Evolutionary conservation across 2,888 invertebrate genomes (phyloP).

Genomic region (Tuta absoluta): DNA sequence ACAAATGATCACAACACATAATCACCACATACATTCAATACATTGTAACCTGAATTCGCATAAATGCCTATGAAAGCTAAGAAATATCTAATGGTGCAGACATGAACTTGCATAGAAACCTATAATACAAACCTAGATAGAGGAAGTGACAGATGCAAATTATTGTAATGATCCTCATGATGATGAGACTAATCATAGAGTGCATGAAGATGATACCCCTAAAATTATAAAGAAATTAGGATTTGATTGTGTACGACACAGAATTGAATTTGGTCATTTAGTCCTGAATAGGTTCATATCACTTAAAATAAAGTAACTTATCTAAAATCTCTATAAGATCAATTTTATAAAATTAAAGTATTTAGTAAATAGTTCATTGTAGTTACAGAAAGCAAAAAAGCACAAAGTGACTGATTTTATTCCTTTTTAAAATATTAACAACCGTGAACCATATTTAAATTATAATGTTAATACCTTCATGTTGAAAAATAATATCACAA

Average conservation of each 20-base stretch:
- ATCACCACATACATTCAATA: slow-evolving; percentile 4
- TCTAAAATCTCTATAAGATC: no score
- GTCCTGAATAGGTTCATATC: no score
- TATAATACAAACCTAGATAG: slow-evolving; percentile 22
- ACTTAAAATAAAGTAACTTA: no score
- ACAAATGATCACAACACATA: neutral
- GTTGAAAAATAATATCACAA: no score
- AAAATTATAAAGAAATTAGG: neutral
- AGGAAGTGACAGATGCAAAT: slow-evolving; percentile 19
- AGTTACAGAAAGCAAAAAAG: no score
- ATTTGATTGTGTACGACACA: neutral
- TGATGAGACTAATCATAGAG: slow-evolving; percentile 5
- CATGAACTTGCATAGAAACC: slow-evolving; percentile 23
- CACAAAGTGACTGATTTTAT: no score
- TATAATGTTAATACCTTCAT: no score
- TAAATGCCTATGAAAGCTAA: neutral
- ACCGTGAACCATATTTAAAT: no score
- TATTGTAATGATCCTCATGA: slow-evolving; percentile 21
- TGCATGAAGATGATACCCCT: neutral
- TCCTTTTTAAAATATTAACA: no score
- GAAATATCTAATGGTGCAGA: slow-evolving; percentile 12
- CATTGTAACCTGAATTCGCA: slow-evolving; percentile 10
- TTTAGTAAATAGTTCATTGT: no score
- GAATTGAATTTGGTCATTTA: neutral
- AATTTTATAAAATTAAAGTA: no score